Base-by-base conservation (phyloP, 2,888 invertebrate genomes). In the Tholera decimalis region DNA sequence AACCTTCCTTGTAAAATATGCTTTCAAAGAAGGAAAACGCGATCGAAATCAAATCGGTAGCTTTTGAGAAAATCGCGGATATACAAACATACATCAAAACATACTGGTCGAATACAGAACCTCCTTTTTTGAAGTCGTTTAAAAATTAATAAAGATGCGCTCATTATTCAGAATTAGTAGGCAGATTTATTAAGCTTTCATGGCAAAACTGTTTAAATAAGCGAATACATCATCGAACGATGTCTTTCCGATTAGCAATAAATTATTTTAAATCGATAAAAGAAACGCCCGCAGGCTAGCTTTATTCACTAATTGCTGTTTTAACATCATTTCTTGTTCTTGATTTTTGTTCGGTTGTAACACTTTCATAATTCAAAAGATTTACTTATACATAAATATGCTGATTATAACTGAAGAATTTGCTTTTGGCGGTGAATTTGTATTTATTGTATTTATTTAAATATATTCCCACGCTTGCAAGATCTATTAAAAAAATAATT, bases 131-230 rank as follows among this genome's bases (percentile, higher is more conserved):
- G n/a, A n/a, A n/a, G n/a, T n/a, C n/a, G n/a, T n/a, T n/a, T n/a
- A 57, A 76, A 76, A 59, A 77, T 59, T 56, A 71, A 73, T 77
- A 77, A 77, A 65, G 62, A 78, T 69, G 11, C 44, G 68, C 51
- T 72, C 65, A 63, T 80, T 77, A 79, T 63, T 80, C n/a, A 71
- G 61, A 51, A 74, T 74, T 72, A 72, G 73, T 50, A 57, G 77
- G 61, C 78, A 74, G 74, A 74, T 74, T 77, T 74, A 77, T 74
- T 61, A 30, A 50, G 44, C 57, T 73, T 72, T 73, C 55, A 55
- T 41, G 47, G 15, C 18, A 44, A 55, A 50, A 58, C 66, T 61
- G 50, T 66, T 66, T 47, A 51, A 30, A 61, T 61, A 61, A 50
- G 28, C 44, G 57, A 50, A 74, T 81, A 64, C 49, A 72, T 79